A percentile compares a stretch with the other conserved stretches of the same genome.
These are phyloP conservation scores for Neodon shergylaensis DNA, from an alignment of 2,113 vertebrate genomes.

Conservation along the genomic window DNA sequence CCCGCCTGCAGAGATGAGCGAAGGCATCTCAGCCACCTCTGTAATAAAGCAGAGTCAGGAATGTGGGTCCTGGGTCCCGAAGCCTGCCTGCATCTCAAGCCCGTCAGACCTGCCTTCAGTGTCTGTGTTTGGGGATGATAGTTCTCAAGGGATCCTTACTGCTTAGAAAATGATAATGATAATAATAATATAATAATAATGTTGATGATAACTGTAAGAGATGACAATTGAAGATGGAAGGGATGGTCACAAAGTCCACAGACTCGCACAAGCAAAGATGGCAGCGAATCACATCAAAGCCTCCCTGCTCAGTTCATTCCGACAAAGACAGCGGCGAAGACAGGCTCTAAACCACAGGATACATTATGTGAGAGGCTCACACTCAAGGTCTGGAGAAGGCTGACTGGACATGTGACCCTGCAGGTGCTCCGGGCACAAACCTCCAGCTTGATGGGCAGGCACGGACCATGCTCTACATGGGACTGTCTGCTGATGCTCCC, in stretches of 20 bases:
- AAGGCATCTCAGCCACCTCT: not conserved
- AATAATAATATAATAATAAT: not conserved
- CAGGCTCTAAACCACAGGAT: not conserved
- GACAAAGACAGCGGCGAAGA: not conserved
- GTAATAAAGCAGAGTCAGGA: not conserved
- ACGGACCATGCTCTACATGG: no score
- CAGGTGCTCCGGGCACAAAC: no score
- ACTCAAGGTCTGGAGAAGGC: fast-evolving
- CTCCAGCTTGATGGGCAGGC: not conserved
- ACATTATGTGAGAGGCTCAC: not conserved
- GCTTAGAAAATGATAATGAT: not conserved
- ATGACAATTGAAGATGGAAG: not conserved
- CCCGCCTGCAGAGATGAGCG: not conserved
- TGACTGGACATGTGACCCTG: not conserved
- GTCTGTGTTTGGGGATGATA: not conserved
- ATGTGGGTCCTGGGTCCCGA: no score
- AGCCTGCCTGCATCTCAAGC: not conserved
- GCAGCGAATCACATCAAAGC: fast-evolving
- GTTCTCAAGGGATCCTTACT: not conserved
- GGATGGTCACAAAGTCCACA: not conserved
- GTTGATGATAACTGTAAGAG: not conserved
- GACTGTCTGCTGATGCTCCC: fast-evolving
- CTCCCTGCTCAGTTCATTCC: not conserved
- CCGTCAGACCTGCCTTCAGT: not conserved
- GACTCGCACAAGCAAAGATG: not conserved